Evolutionary conservation across 2,113 vertebrate species (phyloP).

Genomic region (Muntiacus muntjak): DNA sequence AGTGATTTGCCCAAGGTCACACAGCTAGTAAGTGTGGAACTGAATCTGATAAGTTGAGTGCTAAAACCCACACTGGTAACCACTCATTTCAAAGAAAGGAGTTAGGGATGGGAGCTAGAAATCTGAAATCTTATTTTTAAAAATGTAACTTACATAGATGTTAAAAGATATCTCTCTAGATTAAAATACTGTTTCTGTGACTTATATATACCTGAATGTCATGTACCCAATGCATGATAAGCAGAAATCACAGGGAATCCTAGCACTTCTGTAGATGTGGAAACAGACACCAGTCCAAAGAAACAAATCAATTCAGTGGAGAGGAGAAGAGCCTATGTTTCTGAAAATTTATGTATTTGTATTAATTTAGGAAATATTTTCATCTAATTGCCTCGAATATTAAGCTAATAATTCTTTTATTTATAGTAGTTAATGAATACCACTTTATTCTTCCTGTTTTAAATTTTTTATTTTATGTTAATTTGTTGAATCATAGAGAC

Average conservation of each 20-base stretch:
- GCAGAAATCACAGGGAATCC: not conserved
- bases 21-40: not conserved
- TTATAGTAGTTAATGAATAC: not conserved
- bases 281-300: not conserved
- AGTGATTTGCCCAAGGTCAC: not conserved
- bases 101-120: fast-evolving
- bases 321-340: not conserved
- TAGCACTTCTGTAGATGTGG: not conserved
- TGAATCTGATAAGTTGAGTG: not conserved
- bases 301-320: not conserved
- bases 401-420: not conserved
- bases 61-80: not conserved
- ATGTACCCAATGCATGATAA: not conserved
- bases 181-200: not conserved
- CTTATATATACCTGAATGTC: not conserved
- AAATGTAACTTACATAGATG: not conserved
- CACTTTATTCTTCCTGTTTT: not conserved
- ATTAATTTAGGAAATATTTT: constrained; percentile 16
- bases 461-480: constrained; percentile 1
- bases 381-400: not conserved
- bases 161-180: not conserved
- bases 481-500: not conserved
- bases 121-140: not conserved
- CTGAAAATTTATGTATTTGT: not conserved
- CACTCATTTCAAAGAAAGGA: not conserved